Evolutionary conservation across 2,888 invertebrate species (phyloP).

Genomic region (Microdon myrmicae): DNA sequence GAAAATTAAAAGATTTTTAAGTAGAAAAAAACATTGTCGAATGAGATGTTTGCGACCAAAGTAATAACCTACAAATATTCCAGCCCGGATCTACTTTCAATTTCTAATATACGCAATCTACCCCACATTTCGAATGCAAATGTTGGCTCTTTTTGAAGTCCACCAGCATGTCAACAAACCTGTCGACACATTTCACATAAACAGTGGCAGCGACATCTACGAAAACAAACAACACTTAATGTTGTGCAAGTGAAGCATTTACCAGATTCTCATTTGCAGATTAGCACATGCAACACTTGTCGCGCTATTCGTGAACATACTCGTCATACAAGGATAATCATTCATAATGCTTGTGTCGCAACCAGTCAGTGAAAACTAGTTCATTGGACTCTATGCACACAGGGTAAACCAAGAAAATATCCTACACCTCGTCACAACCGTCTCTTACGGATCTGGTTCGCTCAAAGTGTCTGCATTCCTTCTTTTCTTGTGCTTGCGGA

Average conservation of each 20-base stretch:
- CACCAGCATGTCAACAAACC: conserved; percentile 23
- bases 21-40: no score
- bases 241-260: not conserved
- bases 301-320: no score
- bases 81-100: no score
- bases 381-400: conserved; percentile 39
- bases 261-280: conserved; percentile 24
- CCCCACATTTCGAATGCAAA: conserved; percentile 12
- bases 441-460: conserved; percentile 31
- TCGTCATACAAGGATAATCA: conserved; percentile 20
- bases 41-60: no score
- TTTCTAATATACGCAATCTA: no score
- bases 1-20: no score
- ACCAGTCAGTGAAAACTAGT: conserved; percentile 30
- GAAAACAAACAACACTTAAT: not conserved
- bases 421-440: conserved; percentile 1
- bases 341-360: conserved; percentile 19
- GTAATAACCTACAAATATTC: no score
- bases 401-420: conserved; percentile 16
- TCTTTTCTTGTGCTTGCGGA: no score
- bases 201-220: conserved; percentile 12
- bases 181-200: conserved; percentile 40
- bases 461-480: no score
- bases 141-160: conserved; percentile 20
- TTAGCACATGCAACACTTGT: conserved; percentile 26